These are phyloP conservation scores for Zygaena filipendulae DNA, from an alignment of 2,888 invertebrate species.

Conservation along the genomic window DNA sequence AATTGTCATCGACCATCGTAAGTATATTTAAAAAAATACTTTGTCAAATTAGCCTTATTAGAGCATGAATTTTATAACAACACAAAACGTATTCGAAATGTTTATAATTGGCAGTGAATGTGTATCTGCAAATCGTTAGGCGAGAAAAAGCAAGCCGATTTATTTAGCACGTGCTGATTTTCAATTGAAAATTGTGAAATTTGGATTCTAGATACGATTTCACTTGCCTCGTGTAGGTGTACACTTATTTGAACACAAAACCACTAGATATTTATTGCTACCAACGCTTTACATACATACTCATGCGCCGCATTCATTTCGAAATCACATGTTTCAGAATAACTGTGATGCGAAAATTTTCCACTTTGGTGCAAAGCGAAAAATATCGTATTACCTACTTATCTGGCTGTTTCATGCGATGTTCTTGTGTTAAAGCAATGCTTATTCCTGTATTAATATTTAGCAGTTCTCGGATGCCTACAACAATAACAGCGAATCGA, in stretches of 20 bases:
- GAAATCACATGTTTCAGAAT: slow-evolving; percentile 24
- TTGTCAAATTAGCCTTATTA: too few relatives aligned
- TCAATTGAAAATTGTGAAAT: slow-evolving; percentile 35
- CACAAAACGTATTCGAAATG: too few relatives aligned
- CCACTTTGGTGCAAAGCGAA: slow-evolving; percentile 27
- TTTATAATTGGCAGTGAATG: slow-evolving; percentile 26
- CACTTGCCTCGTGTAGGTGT: slow-evolving; percentile 19
- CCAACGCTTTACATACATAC: too few relatives aligned
- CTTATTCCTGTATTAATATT: slow-evolving; percentile 45
- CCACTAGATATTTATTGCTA: too few relatives aligned
- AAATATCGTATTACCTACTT: slow-evolving; percentile 24
- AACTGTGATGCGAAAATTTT: slow-evolving; percentile 33
- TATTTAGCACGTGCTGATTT: slow-evolving; percentile 38
- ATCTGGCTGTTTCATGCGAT: slow-evolving; percentile 11
- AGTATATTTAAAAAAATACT: too few relatives aligned
- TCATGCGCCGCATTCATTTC: slow-evolving; percentile 25
- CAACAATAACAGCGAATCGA: slow-evolving; percentile 40
- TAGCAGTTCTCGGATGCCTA: slow-evolving; percentile 34
- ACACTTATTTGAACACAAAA: slow-evolving; percentile 31
- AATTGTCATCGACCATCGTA: too few relatives aligned
- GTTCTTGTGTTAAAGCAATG: slow-evolving; percentile 18
- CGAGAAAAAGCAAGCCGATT: slow-evolving; percentile 40
- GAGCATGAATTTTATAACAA: too few relatives aligned
- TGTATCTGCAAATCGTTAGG: slow-evolving; percentile 30
- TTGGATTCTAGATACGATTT: slow-evolving; percentile 35